Percentiles rank a stretch among this genome's conserved stretches.
Conservation (phyloP, 2,888 invertebrate species). For the Thera obeliscata region DNA sequence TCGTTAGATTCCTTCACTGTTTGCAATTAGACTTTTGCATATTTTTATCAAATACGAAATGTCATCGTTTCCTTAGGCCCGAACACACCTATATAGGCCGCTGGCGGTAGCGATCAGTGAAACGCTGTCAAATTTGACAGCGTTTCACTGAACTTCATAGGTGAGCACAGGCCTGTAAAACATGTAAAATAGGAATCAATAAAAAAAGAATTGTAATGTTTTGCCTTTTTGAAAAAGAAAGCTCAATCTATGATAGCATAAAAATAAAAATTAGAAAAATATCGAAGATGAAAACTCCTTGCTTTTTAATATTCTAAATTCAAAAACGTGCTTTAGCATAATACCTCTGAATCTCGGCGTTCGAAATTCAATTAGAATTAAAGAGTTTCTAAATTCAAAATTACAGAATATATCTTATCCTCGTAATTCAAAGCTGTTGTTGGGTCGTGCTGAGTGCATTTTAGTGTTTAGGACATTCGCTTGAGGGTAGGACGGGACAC, state of each 20-base stretch:
- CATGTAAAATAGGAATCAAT: no score
- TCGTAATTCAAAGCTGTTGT: conserved; percentile 25
- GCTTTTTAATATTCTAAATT: not conserved
- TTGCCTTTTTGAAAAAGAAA: not conserved
- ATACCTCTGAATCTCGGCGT: not conserved
- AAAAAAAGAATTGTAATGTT: no score
- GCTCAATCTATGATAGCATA: not conserved
- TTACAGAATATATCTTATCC: conserved; percentile 12
- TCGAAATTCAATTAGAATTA: conserved; percentile 2
- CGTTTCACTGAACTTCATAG: no score
- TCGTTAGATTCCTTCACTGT: no score
- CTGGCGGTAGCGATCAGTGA: no score
- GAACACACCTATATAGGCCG: no score
- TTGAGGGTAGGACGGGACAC: conserved; percentile 29
- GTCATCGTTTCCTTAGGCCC: no score
- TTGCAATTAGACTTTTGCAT: no score
- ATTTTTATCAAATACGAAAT: no score
- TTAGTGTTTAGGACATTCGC: conserved; percentile 46
- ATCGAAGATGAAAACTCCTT: not conserved
- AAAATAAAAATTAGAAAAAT: not conserved
- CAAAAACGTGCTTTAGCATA: conserved; percentile 1
- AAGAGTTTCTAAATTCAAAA: not conserved
- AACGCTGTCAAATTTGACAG: no score
- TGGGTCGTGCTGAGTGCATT: conserved; percentile 43
- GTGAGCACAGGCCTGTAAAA: no score